A percentile compares a stretch with the other conserved stretches of the same genome.
phyloP scores from a whole-genome alignment of 2,888 invertebrate species.

The Polietes domitor region DNA sequence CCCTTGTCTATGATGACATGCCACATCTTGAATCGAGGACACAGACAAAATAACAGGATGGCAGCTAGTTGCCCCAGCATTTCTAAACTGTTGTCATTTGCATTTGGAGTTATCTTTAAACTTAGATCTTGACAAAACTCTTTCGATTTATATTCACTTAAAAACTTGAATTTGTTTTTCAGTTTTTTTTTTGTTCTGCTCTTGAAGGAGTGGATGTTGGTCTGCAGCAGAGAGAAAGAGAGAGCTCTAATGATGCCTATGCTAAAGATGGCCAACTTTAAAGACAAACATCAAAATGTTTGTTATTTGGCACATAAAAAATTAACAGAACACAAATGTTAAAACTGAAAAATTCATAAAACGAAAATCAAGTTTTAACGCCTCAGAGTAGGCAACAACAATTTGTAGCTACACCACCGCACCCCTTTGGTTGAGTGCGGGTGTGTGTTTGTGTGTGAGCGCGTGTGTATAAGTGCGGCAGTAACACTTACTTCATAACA shows the following conservation, averaged over 20 bases:
- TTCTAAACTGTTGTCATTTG: constrained; percentile 59
- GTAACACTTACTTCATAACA: background rate
- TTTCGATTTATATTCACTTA: constrained; percentile 51
- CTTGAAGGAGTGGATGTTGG: background rate
- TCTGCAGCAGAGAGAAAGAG: constrained; percentile 21
- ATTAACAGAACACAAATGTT: constrained; percentile 5
- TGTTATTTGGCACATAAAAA: background rate
- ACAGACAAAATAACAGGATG: background rate
- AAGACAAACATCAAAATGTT: constrained; percentile 28
- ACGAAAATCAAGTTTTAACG: constrained; percentile 55
- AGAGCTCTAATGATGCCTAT: constrained; percentile 35
- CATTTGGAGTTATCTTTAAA: constrained; percentile 31
- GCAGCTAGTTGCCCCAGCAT: background rate
- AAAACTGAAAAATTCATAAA: constrained; percentile 27
- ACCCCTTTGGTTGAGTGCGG: background rate
- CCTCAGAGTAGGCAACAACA: constrained; percentile 52
- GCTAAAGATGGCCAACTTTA: background rate
- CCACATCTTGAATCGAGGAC: background rate
- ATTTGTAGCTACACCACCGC: no score
- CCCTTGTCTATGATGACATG: background rate
- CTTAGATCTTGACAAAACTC: constrained; percentile 43
- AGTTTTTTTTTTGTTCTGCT: constrained; percentile 1
- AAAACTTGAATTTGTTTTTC: constrained; percentile 33
- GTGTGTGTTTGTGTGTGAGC: background rate
- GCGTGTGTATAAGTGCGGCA: constrained; percentile 2